Conservation (phyloP, 2,797 vertebrate species). For the Centropyge bicolor region DNA sequence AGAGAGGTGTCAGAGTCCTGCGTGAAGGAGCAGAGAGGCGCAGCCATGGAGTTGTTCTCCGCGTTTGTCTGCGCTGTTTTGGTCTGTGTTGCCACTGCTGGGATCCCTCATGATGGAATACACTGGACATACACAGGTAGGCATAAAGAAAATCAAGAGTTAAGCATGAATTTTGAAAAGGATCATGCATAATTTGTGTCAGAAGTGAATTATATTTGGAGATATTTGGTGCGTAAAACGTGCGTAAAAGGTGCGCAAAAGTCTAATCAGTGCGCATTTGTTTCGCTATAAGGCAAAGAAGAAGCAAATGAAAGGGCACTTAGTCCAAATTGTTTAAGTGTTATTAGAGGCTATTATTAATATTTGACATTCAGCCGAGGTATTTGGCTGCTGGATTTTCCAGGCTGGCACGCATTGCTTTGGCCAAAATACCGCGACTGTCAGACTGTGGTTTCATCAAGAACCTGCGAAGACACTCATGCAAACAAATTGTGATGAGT, state of each 20-base stretch:
- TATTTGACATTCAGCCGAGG: background rate
- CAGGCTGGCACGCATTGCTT: background rate
- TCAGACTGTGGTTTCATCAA: constrained; percentile 3
- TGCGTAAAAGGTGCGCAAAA: constrained; percentile 39
- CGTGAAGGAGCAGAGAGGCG: constrained; percentile 7
- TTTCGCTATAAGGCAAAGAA: background rate
- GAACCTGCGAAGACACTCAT: background rate
- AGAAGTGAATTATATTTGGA: background rate
- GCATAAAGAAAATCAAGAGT: background rate
- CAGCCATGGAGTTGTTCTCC: constrained; percentile 75
- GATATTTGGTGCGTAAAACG: constrained; percentile 33
- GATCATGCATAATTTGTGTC: background rate
- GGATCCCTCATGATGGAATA: constrained; percentile 71
- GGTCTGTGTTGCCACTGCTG: constrained; percentile 58
- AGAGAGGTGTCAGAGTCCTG: constrained; percentile 46
- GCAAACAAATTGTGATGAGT: background rate
- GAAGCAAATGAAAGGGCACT: background rate
- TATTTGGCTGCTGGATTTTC: background rate
- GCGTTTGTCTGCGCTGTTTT: constrained; percentile 51
- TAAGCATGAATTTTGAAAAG: background rate
- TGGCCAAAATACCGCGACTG: constrained; percentile 15
- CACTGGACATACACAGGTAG: constrained; percentile 88
- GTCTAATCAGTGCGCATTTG: background rate
- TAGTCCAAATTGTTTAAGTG: background rate
- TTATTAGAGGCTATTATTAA: background rate